These are phyloP conservation scores for Xiphophorus couchianus DNA, from an alignment of 2,113 vertebrate genomes.

Conservation along the genomic window DNA sequence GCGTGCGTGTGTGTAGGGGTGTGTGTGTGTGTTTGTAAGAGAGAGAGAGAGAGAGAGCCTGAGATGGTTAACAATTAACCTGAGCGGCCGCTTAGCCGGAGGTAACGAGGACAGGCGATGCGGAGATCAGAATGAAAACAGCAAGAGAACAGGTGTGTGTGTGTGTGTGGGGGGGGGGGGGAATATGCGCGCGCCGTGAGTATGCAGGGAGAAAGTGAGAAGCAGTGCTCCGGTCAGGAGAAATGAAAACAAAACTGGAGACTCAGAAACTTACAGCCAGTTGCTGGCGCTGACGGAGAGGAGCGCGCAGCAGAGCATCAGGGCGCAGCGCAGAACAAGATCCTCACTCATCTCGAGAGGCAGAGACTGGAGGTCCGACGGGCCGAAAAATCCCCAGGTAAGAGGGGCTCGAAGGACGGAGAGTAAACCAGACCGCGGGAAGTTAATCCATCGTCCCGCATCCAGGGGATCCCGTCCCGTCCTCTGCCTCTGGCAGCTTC, in stretches of 20 bases:
- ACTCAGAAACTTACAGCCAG: conserved; percentile 91
- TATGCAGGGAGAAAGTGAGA: no score
- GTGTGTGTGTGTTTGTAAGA: no score
- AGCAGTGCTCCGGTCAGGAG: no score
- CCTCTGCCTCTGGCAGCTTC: conserved; percentile 36
- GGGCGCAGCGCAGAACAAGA: conserved; percentile 89
- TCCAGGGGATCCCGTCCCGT: conserved; percentile 60
- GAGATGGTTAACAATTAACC: conserved; percentile 68
- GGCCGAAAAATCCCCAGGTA: conserved; percentile 68
- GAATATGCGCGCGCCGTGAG: no score
- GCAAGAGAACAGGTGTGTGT: conserved; percentile 31
- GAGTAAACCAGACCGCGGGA: not conserved
- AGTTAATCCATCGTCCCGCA: conserved; percentile 80
- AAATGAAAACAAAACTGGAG: not conserved
- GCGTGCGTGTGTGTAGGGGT: no score
- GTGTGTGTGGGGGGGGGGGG: not conserved
- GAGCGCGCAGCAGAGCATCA: conserved; percentile 94
- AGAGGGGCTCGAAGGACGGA: not conserved
- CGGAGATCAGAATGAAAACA: no score
- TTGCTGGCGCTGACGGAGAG: conserved; percentile 95
- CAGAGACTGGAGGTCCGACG: conserved; percentile 4
- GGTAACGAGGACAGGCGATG: not conserved
- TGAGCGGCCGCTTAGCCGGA: conserved; percentile 21
- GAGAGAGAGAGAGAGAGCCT: not conserved
- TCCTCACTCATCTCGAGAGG: conserved; percentile 87